Evolutionary conservation across 2,888 invertebrate species (phyloP).

Genomic region (Scaptomyza polygonia): DNA sequence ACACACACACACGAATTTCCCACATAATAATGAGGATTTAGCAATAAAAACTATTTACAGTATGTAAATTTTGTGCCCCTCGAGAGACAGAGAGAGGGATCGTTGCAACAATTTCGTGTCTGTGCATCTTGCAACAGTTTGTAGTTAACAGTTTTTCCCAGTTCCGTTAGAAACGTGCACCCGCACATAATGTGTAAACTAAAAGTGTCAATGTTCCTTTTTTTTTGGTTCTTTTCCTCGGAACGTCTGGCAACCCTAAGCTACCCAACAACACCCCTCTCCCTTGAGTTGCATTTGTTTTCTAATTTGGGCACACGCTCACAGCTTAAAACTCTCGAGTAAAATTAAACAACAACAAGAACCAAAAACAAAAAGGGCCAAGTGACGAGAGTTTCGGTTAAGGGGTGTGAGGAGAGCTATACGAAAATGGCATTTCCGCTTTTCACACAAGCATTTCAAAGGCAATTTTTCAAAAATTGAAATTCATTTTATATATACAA

Average conservation of each 20-base stretch:
- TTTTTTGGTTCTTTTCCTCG: slow-evolving; percentile 22
- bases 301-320: slow-evolving; percentile 78
- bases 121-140: slow-evolving; percentile 60
- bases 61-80: slow-evolving; percentile 58
- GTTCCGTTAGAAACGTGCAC: slow-evolving; percentile 68
- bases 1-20: slow-evolving; percentile 43
- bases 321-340: slow-evolving; percentile 30
- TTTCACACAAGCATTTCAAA: slow-evolving; percentile 73
- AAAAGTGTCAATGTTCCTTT: slow-evolving; percentile 69
- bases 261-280: neutral
- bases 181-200: slow-evolving; percentile 72
- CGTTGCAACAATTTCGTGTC: slow-evolving; percentile 57
- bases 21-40: slow-evolving; percentile 75
- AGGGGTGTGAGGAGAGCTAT: no score
- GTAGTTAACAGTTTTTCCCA: slow-evolving; percentile 28
- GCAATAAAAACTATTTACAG: slow-evolving; percentile 64
- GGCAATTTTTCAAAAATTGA: slow-evolving; percentile 78
- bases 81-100: slow-evolving; percentile 17
- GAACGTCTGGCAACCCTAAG: slow-evolving; percentile 29
- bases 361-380: slow-evolving; percentile 38
- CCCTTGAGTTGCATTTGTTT: slow-evolving; percentile 49
- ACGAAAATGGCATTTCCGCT: slow-evolving; percentile 75
- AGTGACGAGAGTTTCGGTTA: slow-evolving; percentile 26
- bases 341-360: slow-evolving; percentile 22
- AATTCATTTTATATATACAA: slow-evolving; percentile 60